Evolutionary conservation across 2,888 invertebrate genomes (phyloP).

Genomic region (Eupelmus urozonus): DNA sequence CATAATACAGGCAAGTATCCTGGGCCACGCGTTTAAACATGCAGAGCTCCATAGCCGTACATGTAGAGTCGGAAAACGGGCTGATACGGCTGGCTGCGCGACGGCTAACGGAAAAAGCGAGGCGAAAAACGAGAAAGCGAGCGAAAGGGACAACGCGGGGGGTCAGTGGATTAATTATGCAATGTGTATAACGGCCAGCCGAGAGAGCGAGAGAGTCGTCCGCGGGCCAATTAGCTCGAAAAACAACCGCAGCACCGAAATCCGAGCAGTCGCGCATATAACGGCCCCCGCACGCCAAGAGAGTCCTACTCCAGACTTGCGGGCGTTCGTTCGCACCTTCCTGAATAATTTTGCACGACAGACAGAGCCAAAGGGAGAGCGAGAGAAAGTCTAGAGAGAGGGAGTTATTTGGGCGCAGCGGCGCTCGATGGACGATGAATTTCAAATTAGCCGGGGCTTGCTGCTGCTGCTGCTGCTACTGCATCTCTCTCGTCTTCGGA

Average conservation of each 20-base stretch:
- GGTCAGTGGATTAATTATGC: conserved; percentile 75
- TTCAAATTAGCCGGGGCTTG: conserved; percentile 36
- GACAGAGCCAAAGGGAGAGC: neutral
- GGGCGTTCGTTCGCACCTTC: conserved; percentile 32
- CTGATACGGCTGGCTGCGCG: neutral
- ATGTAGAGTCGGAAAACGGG: neutral
- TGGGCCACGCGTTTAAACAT: too few relatives aligned
- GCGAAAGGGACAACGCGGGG: conserved; percentile 60
- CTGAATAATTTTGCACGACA: conserved; percentile 53
- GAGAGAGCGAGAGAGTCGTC: conserved; percentile 63
- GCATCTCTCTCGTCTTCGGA: conserved; percentile 22
- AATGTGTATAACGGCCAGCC: conserved; percentile 66
- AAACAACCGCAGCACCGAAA: conserved; percentile 69
- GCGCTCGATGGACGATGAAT: conserved; percentile 56
- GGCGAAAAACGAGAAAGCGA: neutral
- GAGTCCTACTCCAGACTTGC: neutral
- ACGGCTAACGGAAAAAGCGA: neutral
- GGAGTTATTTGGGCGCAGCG: conserved; percentile 5
- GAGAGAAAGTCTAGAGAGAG: neutral
- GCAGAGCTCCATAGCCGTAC: neutral
- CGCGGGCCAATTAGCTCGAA: conserved; percentile 72
- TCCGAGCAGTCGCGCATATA: conserved; percentile 60
- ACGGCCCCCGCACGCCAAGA: conserved; percentile 35
- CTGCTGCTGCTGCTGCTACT: neutral
- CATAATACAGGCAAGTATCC: too few relatives aligned